Evolutionary conservation across 2,113 vertebrate species (phyloP).

Genomic region (Thamnophis sirtalis): DNA sequence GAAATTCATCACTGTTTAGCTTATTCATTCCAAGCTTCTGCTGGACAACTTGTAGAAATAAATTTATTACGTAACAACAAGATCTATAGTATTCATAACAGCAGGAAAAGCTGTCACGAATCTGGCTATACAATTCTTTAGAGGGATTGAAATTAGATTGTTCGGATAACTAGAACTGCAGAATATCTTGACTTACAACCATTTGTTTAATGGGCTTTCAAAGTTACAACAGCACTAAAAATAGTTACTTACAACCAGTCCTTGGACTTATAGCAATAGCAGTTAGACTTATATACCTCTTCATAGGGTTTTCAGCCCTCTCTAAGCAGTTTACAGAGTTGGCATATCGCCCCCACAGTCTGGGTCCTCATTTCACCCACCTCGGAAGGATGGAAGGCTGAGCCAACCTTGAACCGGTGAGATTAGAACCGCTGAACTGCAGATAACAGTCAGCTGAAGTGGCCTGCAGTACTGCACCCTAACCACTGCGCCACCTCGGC

Average conservation of each 20-base stretch:
- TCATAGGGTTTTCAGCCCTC: no score
- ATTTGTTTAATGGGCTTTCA: background rate
- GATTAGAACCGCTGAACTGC: no score
- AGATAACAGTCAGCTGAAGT: no score
- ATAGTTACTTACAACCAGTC: background rate
- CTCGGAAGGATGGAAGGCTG: no score
- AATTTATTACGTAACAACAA: slow-evolving; percentile 47
- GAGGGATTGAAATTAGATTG: slow-evolving; percentile 46
- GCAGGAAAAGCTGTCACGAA: slow-evolving; percentile 48
- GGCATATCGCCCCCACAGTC: no score
- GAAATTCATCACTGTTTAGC: slow-evolving; percentile 68
- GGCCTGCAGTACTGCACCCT: no score
- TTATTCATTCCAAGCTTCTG: slow-evolving; percentile 65
- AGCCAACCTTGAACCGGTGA: no score
- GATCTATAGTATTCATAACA: slow-evolving; percentile 34
- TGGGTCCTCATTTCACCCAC: no score
- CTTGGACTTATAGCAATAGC: no score
- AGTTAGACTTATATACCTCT: no score
- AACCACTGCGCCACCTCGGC: no score
- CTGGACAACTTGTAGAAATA: slow-evolving; percentile 54
- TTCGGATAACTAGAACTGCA: background rate
- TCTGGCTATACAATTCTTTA: slow-evolving; percentile 51
- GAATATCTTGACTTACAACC: background rate
- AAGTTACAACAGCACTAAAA: background rate
- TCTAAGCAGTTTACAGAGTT: no score